Percentiles rank a stretch among this genome's conserved stretches.
Conservation (phyloP, 2,113 vertebrate species). For the Sigmodon hispidus region DNA sequence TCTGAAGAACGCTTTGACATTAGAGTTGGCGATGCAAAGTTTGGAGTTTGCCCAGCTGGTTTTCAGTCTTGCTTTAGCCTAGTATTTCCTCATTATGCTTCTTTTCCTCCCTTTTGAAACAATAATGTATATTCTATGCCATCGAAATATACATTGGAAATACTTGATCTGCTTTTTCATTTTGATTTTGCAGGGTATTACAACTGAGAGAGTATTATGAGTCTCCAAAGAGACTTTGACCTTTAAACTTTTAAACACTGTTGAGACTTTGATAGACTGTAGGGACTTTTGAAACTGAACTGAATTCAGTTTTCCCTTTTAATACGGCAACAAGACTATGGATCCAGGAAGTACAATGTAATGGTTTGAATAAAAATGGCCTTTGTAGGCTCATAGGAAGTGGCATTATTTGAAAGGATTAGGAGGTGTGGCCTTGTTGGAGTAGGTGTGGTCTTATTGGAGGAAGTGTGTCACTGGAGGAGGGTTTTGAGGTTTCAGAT, state of each 20-base stretch:
- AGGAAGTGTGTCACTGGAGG: background rate
- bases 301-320: background rate
- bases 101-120: background rate
- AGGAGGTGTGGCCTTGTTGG: background rate
- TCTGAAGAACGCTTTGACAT: background rate
- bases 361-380: background rate
- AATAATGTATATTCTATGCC: background rate
- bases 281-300: background rate
- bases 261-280: background rate
- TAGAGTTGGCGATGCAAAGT: background rate
- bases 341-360: background rate
- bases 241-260: background rate
- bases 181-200: background rate
- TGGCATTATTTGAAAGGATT: background rate
- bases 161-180: background rate
- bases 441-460: background rate
- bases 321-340: background rate
- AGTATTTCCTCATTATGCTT: background rate
- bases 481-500: background rate
- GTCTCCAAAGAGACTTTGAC: background rate
- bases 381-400: background rate
- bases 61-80: background rate
- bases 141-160: background rate
- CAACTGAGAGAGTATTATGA: background rate
- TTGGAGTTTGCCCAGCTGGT: background rate